A percentile compares a stretch with the other conserved stretches of the same genome.
phyloP scores from a whole-genome alignment of 2,797 vertebrate genomes.

The Semaprochilodus insignis region DNA sequence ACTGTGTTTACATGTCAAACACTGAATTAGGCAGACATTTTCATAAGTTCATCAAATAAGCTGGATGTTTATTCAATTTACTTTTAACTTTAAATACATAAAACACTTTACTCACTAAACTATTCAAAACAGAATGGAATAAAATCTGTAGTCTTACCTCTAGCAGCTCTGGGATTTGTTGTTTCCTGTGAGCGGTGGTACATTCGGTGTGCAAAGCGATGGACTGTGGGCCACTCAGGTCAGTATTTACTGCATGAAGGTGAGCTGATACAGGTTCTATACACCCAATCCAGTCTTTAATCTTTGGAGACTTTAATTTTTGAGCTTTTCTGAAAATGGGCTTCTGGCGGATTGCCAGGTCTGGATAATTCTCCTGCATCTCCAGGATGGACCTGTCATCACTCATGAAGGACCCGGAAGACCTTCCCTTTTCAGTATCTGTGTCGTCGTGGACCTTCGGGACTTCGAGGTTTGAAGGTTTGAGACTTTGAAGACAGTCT shows the following conservation, averaged over 20 bases:
- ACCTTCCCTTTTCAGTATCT: background rate
- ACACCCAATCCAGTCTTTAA: slow-evolving; percentile 34
- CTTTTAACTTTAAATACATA: no score
- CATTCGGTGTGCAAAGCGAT: slow-evolving; percentile 65
- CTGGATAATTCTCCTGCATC: slow-evolving; percentile 79
- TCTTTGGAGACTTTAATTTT: slow-evolving; percentile 41
- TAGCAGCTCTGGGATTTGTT: slow-evolving; percentile 15
- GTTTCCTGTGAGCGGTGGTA: slow-evolving; percentile 41
- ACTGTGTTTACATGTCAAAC: no score
- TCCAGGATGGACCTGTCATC: slow-evolving; percentile 74
- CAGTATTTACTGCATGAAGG: slow-evolving; percentile 9
- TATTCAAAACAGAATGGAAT: no score
- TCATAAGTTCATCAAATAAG: no score
- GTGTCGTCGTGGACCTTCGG: background rate
- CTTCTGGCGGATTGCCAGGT: slow-evolving; percentile 80
- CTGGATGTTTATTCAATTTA: no score
- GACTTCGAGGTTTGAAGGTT: slow-evolving; percentile 36
- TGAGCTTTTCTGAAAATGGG: slow-evolving; percentile 66
- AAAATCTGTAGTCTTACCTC: background rate
- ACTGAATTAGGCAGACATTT: no score
- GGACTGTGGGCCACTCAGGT: slow-evolving; percentile 67
- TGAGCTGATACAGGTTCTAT: background rate
- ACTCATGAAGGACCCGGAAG: background rate
- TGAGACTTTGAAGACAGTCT: slow-evolving; percentile 7
- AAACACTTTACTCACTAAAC: no score